Evolutionary conservation across 1,140 invertebrate genomes (phyloP), one percentile per base, ranked within the genome.

Genomic region (Panonychus citri): DNA sequence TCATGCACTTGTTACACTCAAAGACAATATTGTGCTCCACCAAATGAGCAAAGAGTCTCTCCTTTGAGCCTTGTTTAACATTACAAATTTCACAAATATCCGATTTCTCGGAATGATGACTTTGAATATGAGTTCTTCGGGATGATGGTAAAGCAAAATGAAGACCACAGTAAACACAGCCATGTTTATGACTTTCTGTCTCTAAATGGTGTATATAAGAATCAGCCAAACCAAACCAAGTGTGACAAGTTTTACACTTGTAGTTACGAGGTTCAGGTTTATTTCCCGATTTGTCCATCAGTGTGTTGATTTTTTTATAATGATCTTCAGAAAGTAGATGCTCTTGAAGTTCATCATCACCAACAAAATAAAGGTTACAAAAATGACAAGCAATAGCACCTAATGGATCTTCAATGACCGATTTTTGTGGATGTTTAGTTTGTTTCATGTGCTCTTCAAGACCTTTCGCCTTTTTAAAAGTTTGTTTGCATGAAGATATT

Each of bases 201-300:
- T 65, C 64, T 60, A 65, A 59, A 46, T 65, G 64, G 27, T 63
- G 60, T 8, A 65, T 59, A 58, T 62, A 65, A 25, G 64, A 65
- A 24, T 64, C 63, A 52, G 61, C 60, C 30, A 65, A 59, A 37
- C 64, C 64, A 58, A 63, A 64, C 61, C 64, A 65, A 42, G 59
- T 65, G 25, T 65, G 64, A 59, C 64, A 65, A 15, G 64, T 64
- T 55, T 64, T 64, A 48, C 64, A 65, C 28, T 64, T 63, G 51
- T 64, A 62, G 57, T 65, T 65, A 24, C 64, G 54, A 30, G 64
- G 64, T 55, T 65, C 64, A 21, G 63, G 60, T n/a, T 64, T 57
- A 43, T 63, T 63, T 56, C 63, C 64, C 56, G 61, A 55, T 28
- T 62, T 54, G 50, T 64, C 64, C 53, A 62, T 62, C 49, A 59